Percentiles rank a stretch among this genome's conserved stretches.
Evolutionary conservation across 2,797 vertebrate species (phyloP).

Genomic region (Bradypus variegatus): DNA sequence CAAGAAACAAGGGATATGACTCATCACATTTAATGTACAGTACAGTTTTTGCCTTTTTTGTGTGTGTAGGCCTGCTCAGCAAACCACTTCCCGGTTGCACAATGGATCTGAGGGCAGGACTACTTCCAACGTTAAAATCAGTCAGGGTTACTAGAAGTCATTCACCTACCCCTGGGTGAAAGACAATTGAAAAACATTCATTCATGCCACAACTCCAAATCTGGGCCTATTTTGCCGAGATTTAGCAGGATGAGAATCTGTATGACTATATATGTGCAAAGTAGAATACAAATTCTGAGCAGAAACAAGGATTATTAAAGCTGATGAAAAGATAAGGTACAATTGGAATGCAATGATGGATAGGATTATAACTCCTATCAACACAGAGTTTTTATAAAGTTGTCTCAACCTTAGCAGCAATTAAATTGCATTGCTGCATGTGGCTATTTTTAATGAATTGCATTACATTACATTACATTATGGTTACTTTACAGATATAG

Average conservation of each 20-base stretch:
- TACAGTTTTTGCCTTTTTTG: constrained; percentile 63
- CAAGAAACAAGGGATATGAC: constrained; percentile 58
- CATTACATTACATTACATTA: neutral
- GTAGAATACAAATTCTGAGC: constrained; percentile 4
- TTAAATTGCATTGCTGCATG: neutral
- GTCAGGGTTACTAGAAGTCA: constrained; percentile 71
- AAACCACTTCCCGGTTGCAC: constrained; percentile 73
- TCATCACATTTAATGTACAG: constrained; percentile 65
- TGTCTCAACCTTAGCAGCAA: neutral
- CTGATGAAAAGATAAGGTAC: constrained; percentile 14
- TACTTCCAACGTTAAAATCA: constrained; percentile 64
- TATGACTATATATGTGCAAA: neutral
- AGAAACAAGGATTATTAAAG: neutral
- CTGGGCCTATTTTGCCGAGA: neutral
- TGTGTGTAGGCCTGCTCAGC: constrained; percentile 66
- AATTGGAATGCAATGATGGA: neutral
- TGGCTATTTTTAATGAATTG: constrained; percentile 20
- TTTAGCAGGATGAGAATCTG: constrained; percentile 6
- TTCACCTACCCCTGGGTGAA: constrained; percentile 59
- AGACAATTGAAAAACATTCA: neutral
- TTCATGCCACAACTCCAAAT: neutral
- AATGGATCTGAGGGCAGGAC: constrained; percentile 57
- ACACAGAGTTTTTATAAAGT: constrained; percentile 14
- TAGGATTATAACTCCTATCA: neutral
- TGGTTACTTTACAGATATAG: neutral